Conservation (phyloP, 2,888 invertebrate species). For the Coremacera marginata region DNA sequence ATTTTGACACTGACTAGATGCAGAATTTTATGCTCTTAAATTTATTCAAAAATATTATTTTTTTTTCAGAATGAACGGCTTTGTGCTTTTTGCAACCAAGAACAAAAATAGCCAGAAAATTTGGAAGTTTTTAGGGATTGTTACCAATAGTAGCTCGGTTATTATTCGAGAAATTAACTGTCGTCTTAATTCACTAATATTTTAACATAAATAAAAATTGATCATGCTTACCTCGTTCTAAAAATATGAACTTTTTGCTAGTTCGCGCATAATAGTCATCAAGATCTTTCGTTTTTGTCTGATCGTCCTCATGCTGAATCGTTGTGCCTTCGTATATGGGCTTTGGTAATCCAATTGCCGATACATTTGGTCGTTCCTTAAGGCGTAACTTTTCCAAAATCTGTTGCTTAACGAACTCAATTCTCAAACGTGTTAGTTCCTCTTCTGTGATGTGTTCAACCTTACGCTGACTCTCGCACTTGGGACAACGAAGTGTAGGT, state of each 20-base stretch:
- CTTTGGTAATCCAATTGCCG: conserved; percentile 76
- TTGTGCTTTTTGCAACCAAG: too few relatives aligned
- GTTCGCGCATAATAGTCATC: conserved; percentile 88
- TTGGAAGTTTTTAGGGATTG: too few relatives aligned
- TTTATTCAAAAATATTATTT: too few relatives aligned
- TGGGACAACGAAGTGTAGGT: conserved; percentile 57
- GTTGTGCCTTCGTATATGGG: conserved; percentile 83
- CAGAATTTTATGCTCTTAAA: too few relatives aligned
- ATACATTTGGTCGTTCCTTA: conserved; percentile 76
- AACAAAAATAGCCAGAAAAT: too few relatives aligned
- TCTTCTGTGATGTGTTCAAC: conserved; percentile 70
- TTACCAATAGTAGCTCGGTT: too few relatives aligned
- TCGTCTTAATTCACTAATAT: too few relatives aligned
- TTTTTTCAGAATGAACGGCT: too few relatives aligned
- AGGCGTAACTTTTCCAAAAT: conserved; percentile 84
- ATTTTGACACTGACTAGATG: too few relatives aligned
- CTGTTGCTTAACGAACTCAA: conserved; percentile 87
- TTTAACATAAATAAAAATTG: background rate
- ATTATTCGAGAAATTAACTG: too few relatives aligned
- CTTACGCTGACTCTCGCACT: conserved; percentile 62
- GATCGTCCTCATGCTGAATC: conserved; percentile 68
- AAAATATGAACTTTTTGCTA: conserved; percentile 85
- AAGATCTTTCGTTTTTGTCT: conserved; percentile 67
- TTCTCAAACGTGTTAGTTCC: conserved; percentile 77
- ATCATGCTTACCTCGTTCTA: conserved; percentile 77